These are phyloP conservation scores for Lepas anatifera DNA, from an alignment of 2,888 invertebrate species.

Conservation along the genomic window DNA sequence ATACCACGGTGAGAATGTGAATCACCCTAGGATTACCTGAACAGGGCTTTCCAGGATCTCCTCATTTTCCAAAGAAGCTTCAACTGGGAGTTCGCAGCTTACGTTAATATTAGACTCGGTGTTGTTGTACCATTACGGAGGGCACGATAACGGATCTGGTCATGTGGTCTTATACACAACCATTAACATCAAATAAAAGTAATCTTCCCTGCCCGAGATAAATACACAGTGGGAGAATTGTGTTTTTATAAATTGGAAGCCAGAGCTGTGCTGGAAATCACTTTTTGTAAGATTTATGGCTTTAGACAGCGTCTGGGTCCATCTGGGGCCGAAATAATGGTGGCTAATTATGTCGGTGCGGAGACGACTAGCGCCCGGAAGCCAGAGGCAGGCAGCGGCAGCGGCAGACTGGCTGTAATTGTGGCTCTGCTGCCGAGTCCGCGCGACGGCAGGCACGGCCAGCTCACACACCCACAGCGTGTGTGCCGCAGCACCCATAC, in stretches of 20 bases:
- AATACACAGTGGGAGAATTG: neutral
- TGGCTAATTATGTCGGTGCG: neutral
- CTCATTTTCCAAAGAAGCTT: no score
- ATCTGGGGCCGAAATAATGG: neutral
- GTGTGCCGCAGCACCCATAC: no score
- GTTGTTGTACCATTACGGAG: neutral
- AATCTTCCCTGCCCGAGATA: neutral
- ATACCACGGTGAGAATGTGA: no score
- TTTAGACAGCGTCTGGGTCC: neutral
- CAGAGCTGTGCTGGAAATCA: neutral
- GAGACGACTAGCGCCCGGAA: neutral
- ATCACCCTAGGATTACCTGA: neutral
- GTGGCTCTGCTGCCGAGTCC: no score
- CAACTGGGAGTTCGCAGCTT: no score
- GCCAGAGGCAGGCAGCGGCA: no score
- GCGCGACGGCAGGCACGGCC: no score
- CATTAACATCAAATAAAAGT: neutral
- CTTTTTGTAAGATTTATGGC: conserved; percentile 9
- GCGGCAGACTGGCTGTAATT: neutral
- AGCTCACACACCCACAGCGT: no score
- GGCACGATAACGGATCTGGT: neutral
- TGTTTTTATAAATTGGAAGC: conserved; percentile 9
- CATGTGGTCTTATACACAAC: neutral
- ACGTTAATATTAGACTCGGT: neutral
- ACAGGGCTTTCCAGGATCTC: no score